These are phyloP conservation scores for Gibbula magus DNA, from an alignment of 2,888 invertebrate genomes.

Conservation along the genomic window DNA sequence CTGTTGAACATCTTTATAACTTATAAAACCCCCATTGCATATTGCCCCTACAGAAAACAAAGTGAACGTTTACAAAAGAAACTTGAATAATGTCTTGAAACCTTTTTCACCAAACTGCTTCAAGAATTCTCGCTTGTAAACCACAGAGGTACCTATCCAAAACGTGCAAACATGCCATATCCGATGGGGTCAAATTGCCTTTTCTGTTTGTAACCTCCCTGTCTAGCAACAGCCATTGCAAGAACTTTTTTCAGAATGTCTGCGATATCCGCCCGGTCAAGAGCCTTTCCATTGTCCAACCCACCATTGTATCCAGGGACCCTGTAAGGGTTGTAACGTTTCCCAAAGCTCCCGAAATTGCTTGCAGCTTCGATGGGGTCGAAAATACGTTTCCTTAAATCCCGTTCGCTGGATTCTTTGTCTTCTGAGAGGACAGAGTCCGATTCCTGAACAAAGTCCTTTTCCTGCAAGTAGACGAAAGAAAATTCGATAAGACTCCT, in stretches of 20 bases:
- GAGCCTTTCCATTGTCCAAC: background rate
- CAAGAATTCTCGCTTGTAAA: no score
- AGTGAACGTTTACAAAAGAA: no score
- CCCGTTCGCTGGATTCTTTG: background rate
- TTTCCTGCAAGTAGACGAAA: background rate
- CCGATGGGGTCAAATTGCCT: conserved; percentile 22
- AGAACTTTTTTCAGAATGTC: background rate
- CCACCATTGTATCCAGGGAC: background rate
- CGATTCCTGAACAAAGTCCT: background rate
- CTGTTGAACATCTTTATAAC: no score
- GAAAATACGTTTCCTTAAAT: background rate
- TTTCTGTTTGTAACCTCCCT: background rate
- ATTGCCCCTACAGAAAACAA: no score
- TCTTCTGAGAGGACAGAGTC: background rate
- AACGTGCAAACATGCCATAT: conserved; percentile 17
- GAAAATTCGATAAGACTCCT: no score
- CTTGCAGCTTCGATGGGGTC: conserved; percentile 24
- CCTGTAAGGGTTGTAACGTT: conserved; percentile 20
- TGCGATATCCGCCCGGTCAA: background rate
- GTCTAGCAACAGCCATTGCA: background rate
- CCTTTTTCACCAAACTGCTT: no score
- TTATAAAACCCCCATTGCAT: no score
- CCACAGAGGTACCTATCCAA: background rate
- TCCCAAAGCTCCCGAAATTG: conserved; percentile 21
- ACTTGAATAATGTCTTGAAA: no score